Evolutionary conservation across 2,797 vertebrate genomes (phyloP).

Genomic region (Eulemur rubriventer): DNA sequence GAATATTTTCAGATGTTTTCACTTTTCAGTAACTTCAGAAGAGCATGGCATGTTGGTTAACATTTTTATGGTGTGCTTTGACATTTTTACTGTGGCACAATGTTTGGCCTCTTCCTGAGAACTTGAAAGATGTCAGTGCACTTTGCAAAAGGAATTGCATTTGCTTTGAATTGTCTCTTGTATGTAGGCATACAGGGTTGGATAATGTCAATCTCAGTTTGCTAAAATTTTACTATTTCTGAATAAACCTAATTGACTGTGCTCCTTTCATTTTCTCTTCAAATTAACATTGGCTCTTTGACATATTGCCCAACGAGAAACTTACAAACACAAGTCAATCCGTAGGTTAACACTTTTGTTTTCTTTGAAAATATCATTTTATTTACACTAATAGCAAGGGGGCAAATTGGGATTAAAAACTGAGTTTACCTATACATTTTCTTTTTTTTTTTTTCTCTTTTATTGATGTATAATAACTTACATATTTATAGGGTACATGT

Average conservation of each 20-base stretch:
- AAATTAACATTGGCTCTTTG: neutral
- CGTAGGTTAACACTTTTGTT: neutral
- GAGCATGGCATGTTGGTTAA: neutral
- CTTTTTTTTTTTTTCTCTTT: neutral
- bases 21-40: neutral
- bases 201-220: neutral
- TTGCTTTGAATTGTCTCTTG: neutral
- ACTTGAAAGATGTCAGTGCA: neutral
- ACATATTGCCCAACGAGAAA: neutral
- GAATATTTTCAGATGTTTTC: neutral
- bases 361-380: constrained; percentile 28
- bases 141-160: neutral
- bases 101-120: neutral
- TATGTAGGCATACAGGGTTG: neutral
- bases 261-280: constrained; percentile 47
- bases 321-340: neutral
- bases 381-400: neutral
- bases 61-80: neutral
- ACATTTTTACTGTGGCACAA: neutral
- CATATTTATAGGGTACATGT: neutral
- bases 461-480: neutral
- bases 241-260: constrained; percentile 27
- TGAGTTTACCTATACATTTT: neutral
- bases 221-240: neutral
- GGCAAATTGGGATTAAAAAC: neutral